Evolutionary conservation across 1,140 invertebrate species (phyloP).

Genomic region (Apocrypta bakeri): DNA sequence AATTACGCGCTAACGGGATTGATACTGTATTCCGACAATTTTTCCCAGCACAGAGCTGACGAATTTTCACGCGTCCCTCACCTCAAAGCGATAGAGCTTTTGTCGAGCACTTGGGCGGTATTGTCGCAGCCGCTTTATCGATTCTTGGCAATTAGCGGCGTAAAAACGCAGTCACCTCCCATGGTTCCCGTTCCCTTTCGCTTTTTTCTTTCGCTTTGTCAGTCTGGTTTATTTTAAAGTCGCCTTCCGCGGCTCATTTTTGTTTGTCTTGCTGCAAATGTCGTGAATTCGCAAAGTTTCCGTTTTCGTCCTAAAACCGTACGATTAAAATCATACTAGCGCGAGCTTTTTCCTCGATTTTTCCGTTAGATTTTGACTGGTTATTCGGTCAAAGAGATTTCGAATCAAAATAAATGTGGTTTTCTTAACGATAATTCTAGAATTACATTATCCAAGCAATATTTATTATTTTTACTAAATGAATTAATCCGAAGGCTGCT

Average conservation of each 20-base stretch:
- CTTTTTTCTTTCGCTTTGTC: not conserved
- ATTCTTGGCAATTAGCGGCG: slow-evolving; percentile 55
- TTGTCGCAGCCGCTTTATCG: slow-evolving; percentile 48
- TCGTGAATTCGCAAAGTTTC: not conserved
- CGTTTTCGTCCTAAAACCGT: not conserved
- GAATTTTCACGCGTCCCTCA: slow-evolving; percentile 14
- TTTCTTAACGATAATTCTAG: too few species aligned
- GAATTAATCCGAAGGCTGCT: too few species aligned
- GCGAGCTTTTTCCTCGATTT: not conserved
- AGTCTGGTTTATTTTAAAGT: not conserved
- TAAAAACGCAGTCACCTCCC: slow-evolving; percentile 48
- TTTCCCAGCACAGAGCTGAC: not conserved
- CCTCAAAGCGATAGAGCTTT: slow-evolving; percentile 56
- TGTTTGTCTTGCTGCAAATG: not conserved
- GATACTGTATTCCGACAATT: not conserved
- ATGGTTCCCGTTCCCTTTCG: not conserved
- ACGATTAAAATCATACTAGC: slow-evolving; percentile 18
- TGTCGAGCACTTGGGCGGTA: slow-evolving; percentile 55
- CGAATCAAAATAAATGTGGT: too few species aligned
- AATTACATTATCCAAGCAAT: too few species aligned
- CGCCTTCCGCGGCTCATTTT: not conserved
- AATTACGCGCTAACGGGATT: not conserved
- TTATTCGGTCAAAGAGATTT: too few species aligned
- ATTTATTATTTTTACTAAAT: too few species aligned
- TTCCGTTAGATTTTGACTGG: not conserved